These are phyloP conservation scores for Drosophila borborema DNA, from an alignment of 2,888 invertebrate species.

Conservation along the genomic window DNA sequence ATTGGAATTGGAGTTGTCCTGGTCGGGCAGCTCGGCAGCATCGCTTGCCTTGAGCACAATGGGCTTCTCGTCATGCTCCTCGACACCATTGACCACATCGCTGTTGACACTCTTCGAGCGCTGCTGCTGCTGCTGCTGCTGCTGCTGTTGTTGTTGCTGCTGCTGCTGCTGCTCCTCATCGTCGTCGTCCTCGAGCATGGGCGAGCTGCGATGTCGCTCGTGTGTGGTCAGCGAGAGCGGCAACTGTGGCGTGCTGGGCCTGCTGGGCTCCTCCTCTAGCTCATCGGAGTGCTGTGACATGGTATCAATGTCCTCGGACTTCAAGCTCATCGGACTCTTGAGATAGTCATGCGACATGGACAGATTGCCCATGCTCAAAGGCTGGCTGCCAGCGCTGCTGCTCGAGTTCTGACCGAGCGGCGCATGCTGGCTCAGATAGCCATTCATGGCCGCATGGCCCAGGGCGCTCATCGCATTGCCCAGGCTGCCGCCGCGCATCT, in stretches of 20 bases:
- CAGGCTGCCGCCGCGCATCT: constrained; percentile 87
- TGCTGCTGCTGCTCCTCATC: constrained; percentile 51
- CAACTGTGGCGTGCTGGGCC: constrained; percentile 89
- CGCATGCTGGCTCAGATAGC: constrained; percentile 83
- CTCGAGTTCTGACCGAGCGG: constrained; percentile 81
- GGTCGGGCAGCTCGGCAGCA: constrained; percentile 32
- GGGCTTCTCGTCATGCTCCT: constrained; percentile 61
- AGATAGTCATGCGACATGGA: constrained; percentile 88
- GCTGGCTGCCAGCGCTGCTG: constrained; percentile 79
- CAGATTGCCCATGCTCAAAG: constrained; percentile 84
- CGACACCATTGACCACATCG: constrained; percentile 64
- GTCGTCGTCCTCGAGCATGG: constrained; percentile 70
- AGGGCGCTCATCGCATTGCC: constrained; percentile 78
- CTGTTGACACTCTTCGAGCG: constrained; percentile 58
- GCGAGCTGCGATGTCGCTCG: constrained; percentile 83
- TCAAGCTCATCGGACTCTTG: constrained; percentile 88
- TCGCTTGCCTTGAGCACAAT: constrained; percentile 29
- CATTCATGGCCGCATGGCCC: constrained; percentile 84
- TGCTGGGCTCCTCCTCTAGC: constrained; percentile 87
- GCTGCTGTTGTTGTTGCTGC: constrained; percentile 44
- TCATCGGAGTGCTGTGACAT: constrained; percentile 90
- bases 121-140: constrained; percentile 41
- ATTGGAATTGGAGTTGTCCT: constrained; percentile 58
- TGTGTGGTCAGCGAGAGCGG: constrained; percentile 90
- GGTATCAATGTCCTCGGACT: constrained; percentile 88